These are phyloP conservation scores for Drosophila ochracea DNA, from an alignment of 2,888 invertebrate genomes.

Conservation along the genomic window DNA sequence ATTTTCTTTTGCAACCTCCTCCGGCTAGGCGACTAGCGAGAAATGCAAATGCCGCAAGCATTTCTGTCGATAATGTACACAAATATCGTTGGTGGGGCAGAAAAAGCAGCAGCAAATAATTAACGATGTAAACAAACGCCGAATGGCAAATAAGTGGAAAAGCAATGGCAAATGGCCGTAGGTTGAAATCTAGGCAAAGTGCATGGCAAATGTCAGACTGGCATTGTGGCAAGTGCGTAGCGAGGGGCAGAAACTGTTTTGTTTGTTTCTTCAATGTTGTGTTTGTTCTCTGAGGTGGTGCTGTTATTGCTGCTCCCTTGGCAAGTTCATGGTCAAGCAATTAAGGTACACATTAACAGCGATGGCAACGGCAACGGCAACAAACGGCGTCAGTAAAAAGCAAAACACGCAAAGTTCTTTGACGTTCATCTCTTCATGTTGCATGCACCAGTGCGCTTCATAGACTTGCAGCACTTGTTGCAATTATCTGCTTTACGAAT, in stretches of 20 bases:
- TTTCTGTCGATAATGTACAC: slow-evolving; percentile 51
- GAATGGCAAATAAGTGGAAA: slow-evolving; percentile 35
- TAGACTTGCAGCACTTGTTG: slow-evolving; percentile 40
- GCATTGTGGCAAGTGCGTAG: slow-evolving; percentile 7
- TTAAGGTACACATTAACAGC: slow-evolving; percentile 10
- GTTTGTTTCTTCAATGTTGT: neutral
- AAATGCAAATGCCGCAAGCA: slow-evolving; percentile 39
- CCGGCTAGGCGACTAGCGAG: neutral
- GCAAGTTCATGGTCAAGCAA: slow-evolving; percentile 67
- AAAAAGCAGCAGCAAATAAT: slow-evolving; percentile 39
- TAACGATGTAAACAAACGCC: slow-evolving; percentile 59
- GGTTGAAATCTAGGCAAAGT: slow-evolving; percentile 23
- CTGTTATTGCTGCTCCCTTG: slow-evolving; percentile 10
- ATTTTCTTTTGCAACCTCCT: slow-evolving; percentile 17
- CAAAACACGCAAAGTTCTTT: slow-evolving; percentile 39
- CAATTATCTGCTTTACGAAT: slow-evolving; percentile 40
- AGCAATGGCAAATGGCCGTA: slow-evolving; percentile 8
- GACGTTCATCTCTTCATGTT: slow-evolving; percentile 40
- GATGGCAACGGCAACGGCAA: slow-evolving; percentile 11
- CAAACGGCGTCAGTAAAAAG: slow-evolving; percentile 14
- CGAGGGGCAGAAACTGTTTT: slow-evolving; percentile 1
- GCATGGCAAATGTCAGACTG: slow-evolving; percentile 42
- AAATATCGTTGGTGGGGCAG: slow-evolving; percentile 34
- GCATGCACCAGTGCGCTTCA: slow-evolving; percentile 64
- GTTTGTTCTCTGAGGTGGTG: slow-evolving; percentile 10